Conservation (phyloP, 2,888 invertebrate species). For the Ischnus inquisitorius region DNA sequence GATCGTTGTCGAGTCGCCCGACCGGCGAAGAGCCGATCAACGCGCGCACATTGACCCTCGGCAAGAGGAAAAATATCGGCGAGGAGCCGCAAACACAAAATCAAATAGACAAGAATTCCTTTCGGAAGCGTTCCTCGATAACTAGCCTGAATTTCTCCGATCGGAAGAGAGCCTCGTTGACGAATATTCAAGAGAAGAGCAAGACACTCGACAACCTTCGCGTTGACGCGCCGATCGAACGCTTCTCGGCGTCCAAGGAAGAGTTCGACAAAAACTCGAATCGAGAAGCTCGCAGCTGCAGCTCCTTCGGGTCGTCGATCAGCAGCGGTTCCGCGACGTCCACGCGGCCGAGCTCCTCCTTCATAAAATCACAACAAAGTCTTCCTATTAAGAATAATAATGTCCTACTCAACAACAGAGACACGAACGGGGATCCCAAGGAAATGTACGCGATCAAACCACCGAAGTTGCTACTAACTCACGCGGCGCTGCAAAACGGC, state of each 20-base stretch:
- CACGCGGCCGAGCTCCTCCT: conserved; percentile 80
- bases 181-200: conserved; percentile 78
- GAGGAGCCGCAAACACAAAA: conserved; percentile 20
- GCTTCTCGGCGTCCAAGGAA: conserved; percentile 75
- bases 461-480: conserved; percentile 77
- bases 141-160: conserved; percentile 79
- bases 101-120: conserved; percentile 63
- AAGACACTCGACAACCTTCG: conserved; percentile 78
- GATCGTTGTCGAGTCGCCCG: conserved; percentile 79
- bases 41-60: conserved; percentile 54
- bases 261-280: conserved; percentile 75
- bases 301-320: conserved; percentile 77
- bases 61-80: conserved; percentile 19
- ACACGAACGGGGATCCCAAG: not conserved
- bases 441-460: conserved; percentile 26
- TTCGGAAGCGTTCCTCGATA: conserved; percentile 78
- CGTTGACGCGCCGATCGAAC: conserved; percentile 60
- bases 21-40: conserved; percentile 61
- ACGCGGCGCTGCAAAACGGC: conserved; percentile 78
- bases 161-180: conserved; percentile 75
- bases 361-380: conserved; percentile 79
- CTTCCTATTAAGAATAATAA: conserved; percentile 72
- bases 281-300: conserved; percentile 76
- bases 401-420: not conserved
- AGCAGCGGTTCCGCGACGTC: conserved; percentile 73